Evolutionary conservation across 2,797 vertebrate species (phyloP), one percentile per base, ranked within the genome.

Genomic region (Propithecus deckenii): DNA sequence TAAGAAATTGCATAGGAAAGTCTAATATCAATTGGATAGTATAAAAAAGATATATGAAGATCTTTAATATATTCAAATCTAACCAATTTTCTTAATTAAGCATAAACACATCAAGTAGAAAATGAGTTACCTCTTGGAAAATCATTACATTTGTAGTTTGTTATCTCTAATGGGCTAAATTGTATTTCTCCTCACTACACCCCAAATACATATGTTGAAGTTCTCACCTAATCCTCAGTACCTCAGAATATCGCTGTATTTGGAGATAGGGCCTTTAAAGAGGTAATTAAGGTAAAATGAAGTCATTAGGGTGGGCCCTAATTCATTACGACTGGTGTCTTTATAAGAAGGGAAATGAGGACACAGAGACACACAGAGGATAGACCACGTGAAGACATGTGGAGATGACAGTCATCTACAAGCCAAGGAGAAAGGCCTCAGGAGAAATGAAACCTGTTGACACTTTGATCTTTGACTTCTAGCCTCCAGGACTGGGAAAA

Each of bases 1-100:
- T 63, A 84, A 72, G 59, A 94, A 72, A 87, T 96, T 71, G 46
- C 12, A 55, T 2, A 86, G 61, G 89, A 93, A 74, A 86, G 50
- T 59, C 15, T 80, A 61, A 59, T 43, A 74, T 57, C 85, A 75
- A 78, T 41, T 84, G 30, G 46, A 71, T 69, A 87, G 89, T 84
- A 90, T 61, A 22, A 78, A 57, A 92, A 89, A 92, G 5, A 83
- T 28, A 1, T 12, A 76, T 41, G 7, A 48, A 89, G 59, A 84
- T 7, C 38, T 76, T 92, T 95, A 90, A 75, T 14, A 85, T 20
- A 91, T 30, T 84, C 28, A 57, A 38, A 79, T 91, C 32, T 79
- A 95, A 85, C 30, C 25, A 76, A 41, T 74, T 79, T 74, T 74
- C 41, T 69, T 25, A 89, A 57, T 72, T 74, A 79, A 67, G 7